Conservation (phyloP, 2,113 vertebrate species). For the Anguilla rostrata region DNA sequence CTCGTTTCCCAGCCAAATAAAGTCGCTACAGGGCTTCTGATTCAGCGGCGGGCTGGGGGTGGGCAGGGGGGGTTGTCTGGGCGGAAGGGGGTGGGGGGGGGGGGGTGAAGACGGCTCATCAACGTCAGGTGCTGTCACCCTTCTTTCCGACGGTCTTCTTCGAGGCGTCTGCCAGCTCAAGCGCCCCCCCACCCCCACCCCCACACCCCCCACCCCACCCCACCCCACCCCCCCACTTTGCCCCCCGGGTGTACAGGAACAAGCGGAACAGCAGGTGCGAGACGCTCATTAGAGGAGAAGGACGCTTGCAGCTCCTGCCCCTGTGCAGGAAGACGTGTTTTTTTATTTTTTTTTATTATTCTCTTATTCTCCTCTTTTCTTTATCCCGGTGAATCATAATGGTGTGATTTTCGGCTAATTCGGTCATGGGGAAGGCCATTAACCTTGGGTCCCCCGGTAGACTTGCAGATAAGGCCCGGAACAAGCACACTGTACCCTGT, state of each 20-base stretch:
- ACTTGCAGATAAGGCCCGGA: neutral
- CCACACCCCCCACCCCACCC: too few relatives aligned
- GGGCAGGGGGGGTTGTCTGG: neutral
- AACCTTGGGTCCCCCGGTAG: neutral
- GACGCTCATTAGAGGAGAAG: neutral
- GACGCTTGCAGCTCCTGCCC: neutral
- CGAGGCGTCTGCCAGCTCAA: neutral
- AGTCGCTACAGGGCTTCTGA: neutral
- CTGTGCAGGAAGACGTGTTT: conserved; percentile 9
- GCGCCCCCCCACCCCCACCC: neutral
- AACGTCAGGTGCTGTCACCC: neutral
- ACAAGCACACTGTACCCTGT: neutral
- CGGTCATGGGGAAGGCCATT: neutral
- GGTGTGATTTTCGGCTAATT: neutral
- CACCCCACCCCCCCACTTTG: neutral
- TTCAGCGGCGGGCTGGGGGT: neutral
- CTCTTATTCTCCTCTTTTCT: neutral
- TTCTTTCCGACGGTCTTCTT: neutral
- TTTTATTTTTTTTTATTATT: conserved; percentile 17
- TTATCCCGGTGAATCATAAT: neutral
- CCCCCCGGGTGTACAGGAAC: neutral
- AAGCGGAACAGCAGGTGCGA: neutral
- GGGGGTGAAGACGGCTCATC: neutral
- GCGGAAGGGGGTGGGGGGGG: too few relatives aligned
- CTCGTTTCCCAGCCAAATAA: neutral